Evolutionary conservation across 2,888 invertebrate species (phyloP), one percentile per base, ranked within the genome.

Genomic region (Cantharis flavilabris): DNA sequence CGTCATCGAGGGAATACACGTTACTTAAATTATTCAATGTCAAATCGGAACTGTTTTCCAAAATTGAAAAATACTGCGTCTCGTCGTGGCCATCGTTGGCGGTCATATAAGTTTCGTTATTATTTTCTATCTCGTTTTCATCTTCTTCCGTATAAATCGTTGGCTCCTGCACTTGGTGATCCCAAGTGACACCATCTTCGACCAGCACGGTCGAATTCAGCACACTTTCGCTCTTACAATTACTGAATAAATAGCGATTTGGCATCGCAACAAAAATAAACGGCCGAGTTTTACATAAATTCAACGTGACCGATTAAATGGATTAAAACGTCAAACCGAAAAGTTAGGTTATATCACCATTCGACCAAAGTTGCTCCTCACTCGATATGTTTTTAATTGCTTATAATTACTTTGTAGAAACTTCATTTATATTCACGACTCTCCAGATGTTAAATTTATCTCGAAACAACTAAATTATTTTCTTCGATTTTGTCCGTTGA

Each of bases 61-160:
- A 76, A 23, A 87, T 84, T 5, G 88, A 87, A 71, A 87, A 84
- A 81, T 88, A 88, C 72, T 86, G 85, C 13, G 86, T 87, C 64
- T 84, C 83, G 75, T 85, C 84, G 73, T 76, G 74, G 62, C 79
- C 84, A 16, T 84, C 86, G 69, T 83, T 81, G 10, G 86, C 86
- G 9, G 87, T 85, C 63, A 83, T 82, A 81, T 85, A 88, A 26
- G 82, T 82, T 72, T 87, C 87, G 78, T 84, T 85, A 14, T 85
- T 81, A 69, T 83, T 83, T 64, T 85, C 86, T n/a, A 82, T 82
- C 72, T 85, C 76, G 7, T 80, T 80, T 5, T 77, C 76, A 67
- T 81, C 78, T 23, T 75, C 73, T 70, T 73, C 70, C 18, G 80
- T 70, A 73, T 80, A 83, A 74, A 78, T 80, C 33, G 83, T 73